phyloP scores from a whole-genome alignment of 2,888 invertebrate genomes.

The Watsonalla cultraria region DNA sequence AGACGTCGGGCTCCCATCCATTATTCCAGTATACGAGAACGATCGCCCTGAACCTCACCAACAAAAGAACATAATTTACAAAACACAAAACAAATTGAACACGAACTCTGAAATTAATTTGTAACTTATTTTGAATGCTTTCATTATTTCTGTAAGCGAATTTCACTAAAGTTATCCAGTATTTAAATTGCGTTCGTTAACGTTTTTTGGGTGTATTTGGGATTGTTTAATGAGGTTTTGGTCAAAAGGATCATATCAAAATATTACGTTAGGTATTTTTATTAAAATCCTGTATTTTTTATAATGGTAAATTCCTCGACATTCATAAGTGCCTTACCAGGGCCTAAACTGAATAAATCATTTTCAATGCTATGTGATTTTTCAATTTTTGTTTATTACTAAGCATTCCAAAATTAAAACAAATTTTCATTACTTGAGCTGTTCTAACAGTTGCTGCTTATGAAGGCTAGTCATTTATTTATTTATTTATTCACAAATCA shows the following conservation, averaged over 20 bases:
- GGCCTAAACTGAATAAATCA: no score
- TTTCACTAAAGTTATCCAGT: constrained; percentile 5
- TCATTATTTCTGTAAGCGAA: constrained; percentile 25
- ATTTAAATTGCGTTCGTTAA: neutral
- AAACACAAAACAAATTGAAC: constrained; percentile 8
- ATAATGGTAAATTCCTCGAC: no score
- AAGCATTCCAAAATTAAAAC: no score
- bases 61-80: constrained; percentile 2
- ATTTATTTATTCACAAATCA: no score
- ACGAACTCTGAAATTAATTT: constrained; percentile 37
- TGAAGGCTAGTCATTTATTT: no score
- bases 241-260: neutral
- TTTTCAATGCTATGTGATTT: no score
- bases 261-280: no score
- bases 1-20: neutral
- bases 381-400: no score
- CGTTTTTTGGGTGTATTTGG: neutral
- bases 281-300: no score
- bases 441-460: no score
- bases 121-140: constrained; percentile 32
- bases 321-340: no score
- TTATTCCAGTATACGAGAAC: neutral
- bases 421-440: no score
- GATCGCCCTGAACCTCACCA: neutral
- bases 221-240: neutral